Evolutionary conservation across 2,113 vertebrate species (phyloP), one percentile per base, ranked within the genome.

Genomic region (Bolborhynchus lineola): DNA sequence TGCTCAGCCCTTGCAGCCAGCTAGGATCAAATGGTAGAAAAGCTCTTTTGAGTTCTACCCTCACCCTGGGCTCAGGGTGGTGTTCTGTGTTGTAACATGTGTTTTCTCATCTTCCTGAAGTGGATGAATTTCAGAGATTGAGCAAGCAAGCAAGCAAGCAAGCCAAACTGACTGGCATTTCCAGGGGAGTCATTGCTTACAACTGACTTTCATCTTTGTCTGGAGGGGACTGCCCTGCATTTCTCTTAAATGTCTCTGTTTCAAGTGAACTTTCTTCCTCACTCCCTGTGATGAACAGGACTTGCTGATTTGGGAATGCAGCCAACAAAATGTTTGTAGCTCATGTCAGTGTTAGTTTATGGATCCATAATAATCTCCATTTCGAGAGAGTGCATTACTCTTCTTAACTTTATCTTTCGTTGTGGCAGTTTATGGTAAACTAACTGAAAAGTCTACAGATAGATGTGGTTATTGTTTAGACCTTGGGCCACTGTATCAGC

Each of bases 221-320:
- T 93, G 76, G 86, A 94, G 79, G 94, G 52, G 60, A 81, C 71
- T 94, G 86, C 82, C 47, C 80, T 83, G 64, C 76, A 41, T 93
- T 93, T 86, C 79, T 94, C 42, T 77, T 42, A 77, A 94, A 85
- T 59, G 50, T 88, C 65, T 90, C 74, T 93, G 29, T 93, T 94
- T 92, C 72, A 86, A 55, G 52, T 75, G 76, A 88, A 84, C 88
- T 88, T 86, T 90, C 75, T 96, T 93, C 23, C 31, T 90, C 39
- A 4, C 31, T 86, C 55, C 16, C 37, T 64, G 31, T 86, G 69
- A 86, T 3, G 3, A 90, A 47, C 88, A 82, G 82, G 88, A 65
- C 42, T 15, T 44, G 59, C 90, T 80, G 62, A 71, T 88, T 91
- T 91, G 67, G 91, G 86, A 94, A 39, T 59, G 35, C 53, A 87